Evolutionary conservation across 2,797 vertebrate genomes (phyloP).

Genomic region (Sebastes dallii): DNA sequence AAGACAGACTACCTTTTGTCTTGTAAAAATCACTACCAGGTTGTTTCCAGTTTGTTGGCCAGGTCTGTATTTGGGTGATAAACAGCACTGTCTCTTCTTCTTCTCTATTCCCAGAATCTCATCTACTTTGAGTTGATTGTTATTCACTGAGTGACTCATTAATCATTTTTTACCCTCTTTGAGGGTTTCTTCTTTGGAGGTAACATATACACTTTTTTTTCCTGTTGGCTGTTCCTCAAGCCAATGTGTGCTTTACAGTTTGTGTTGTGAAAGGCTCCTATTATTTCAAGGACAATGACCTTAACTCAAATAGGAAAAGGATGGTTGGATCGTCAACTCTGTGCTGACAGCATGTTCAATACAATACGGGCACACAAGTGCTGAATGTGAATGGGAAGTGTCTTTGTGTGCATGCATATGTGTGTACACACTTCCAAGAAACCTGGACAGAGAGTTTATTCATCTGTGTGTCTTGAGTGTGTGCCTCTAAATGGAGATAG

Average conservation of each 20-base stretch:
- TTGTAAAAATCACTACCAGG: constrained; percentile 75
- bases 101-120: constrained; percentile 55
- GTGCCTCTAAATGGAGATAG: constrained; percentile 69
- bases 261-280: constrained; percentile 38
- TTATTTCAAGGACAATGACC: constrained; percentile 46
- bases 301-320: constrained; percentile 33
- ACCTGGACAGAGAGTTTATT: constrained; percentile 53
- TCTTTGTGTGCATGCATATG: constrained; percentile 14
- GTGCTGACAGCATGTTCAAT: constrained; percentile 32
- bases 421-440: constrained; percentile 47
- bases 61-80: constrained; percentile 68
- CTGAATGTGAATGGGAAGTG: constrained; percentile 18
- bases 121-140: constrained; percentile 35
- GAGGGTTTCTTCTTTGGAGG: constrained; percentile 30
- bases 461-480: constrained; percentile 49
- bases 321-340: constrained; percentile 27
- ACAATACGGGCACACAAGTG: constrained; percentile 16
- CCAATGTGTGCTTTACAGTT: constrained; percentile 27
- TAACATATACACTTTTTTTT: constrained; percentile 21
- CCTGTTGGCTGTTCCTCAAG: neutral
- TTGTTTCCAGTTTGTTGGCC: constrained; percentile 68
- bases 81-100: constrained; percentile 52
- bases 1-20: constrained; percentile 82
- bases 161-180: constrained; percentile 42
- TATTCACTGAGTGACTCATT: constrained; percentile 48